A percentile compares a stretch with the other conserved stretches of the same genome.
These are phyloP conservation scores for Rutpela maculata DNA, from an alignment of 2,888 invertebrate genomes.

Conservation along the genomic window DNA sequence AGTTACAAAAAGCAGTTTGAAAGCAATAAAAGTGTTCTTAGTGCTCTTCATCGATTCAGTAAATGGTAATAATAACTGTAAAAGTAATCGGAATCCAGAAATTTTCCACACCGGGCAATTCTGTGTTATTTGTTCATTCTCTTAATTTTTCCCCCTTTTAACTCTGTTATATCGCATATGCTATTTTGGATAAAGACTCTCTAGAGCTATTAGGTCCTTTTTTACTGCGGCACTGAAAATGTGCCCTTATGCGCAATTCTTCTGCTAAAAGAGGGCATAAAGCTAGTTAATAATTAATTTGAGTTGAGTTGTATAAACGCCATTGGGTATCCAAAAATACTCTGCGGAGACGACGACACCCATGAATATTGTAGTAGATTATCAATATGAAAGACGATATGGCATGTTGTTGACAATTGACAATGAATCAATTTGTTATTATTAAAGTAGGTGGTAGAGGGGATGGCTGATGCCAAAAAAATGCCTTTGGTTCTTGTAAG, in stretches of 20 bases:
- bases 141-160: not conserved
- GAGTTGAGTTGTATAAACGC: not conserved
- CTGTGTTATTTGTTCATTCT: not conserved
- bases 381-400: too few relatives aligned
- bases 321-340: too few relatives aligned
- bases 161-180: not conserved
- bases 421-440: too few relatives aligned
- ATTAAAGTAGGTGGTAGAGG: too few relatives aligned
- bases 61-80: not conserved
- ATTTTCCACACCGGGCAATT: not conserved
- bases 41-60: not conserved
- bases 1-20: not conserved
- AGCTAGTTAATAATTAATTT: not conserved
- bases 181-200: slow-evolving; percentile 2
- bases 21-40: not conserved
- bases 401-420: too few relatives aligned
- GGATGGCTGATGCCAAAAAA: too few relatives aligned
- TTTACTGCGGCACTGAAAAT: not conserved
- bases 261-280: not conserved
- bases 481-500: too few relatives aligned
- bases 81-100: not conserved
- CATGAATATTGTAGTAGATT: too few relatives aligned
- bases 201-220: not conserved
- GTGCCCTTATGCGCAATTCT: not conserved
- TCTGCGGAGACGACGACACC: too few relatives aligned